These are phyloP conservation scores for Dysdera silvatica DNA, from an alignment of 1,140 invertebrate genomes.

Conservation along the genomic window DNA sequence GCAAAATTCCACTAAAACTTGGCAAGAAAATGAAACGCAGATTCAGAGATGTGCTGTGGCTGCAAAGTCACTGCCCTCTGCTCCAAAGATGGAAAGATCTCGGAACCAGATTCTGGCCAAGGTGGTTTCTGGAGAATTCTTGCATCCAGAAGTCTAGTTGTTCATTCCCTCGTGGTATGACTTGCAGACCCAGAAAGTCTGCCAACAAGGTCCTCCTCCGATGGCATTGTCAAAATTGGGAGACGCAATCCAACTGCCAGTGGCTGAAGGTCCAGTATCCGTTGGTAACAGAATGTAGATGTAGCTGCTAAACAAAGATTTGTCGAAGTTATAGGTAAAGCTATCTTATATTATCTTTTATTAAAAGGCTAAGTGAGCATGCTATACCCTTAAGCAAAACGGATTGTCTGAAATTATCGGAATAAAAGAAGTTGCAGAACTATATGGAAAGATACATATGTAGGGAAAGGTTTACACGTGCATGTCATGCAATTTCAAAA, in stretches of 20 bases:
- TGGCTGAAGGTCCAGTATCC: slow-evolving; percentile 50
- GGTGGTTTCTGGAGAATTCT: slow-evolving; percentile 51
- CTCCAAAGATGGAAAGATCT: slow-evolving; percentile 51
- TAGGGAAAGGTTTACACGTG: too few species aligned
- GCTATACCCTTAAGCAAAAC: too few species aligned
- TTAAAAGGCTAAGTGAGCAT: too few species aligned
- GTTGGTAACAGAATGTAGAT: slow-evolving; percentile 49
- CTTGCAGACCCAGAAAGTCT: slow-evolving; percentile 43
- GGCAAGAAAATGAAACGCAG: slow-evolving; percentile 43
- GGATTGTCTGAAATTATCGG: too few species aligned
- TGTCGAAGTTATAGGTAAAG: too few species aligned
- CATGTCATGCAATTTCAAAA: too few species aligned
- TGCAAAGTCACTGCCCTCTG: slow-evolving; percentile 52
- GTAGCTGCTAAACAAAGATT: slow-evolving; percentile 40
- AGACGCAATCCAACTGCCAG: slow-evolving; percentile 38
- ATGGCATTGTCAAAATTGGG: slow-evolving; percentile 47
- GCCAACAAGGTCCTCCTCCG: slow-evolving; percentile 45
- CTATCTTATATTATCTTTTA: too few species aligned
- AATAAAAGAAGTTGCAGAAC: too few species aligned
- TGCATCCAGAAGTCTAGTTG: slow-evolving; percentile 48
- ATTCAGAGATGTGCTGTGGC: slow-evolving; percentile 51
- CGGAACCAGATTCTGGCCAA: slow-evolving; percentile 53
- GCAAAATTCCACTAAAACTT: slow-evolving; percentile 41
- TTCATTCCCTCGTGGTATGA: slow-evolving; percentile 54
- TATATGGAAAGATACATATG: too few species aligned